A percentile compares a stretch with the other conserved stretches of the same genome.
These are phyloP conservation scores for Adela reaumurella DNA, from an alignment of 2,888 invertebrate species.

Conservation along the genomic window DNA sequence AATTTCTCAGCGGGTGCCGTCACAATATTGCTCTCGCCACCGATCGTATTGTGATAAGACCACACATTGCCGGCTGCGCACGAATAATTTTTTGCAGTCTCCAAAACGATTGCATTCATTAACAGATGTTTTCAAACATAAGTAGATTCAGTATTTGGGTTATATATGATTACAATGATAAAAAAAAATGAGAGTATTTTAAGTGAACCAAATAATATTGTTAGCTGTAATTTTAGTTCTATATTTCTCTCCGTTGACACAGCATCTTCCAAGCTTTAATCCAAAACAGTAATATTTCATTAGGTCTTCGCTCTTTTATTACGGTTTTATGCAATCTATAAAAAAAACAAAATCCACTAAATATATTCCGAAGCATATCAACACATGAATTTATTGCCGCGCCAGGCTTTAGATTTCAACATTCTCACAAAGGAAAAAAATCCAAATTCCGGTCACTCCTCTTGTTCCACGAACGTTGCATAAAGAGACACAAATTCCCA, in stretches of 20 bases:
- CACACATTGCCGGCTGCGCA: neutral
- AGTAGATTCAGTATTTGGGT: too few relatives aligned
- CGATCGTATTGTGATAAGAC: neutral
- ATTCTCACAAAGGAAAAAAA: neutral
- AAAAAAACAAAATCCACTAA: too few relatives aligned
- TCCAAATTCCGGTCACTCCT: conserved; percentile 44
- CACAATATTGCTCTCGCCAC: conserved; percentile 39
- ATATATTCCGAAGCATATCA: neutral
- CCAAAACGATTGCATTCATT: neutral
- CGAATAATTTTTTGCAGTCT: neutral
- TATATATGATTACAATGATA: too few relatives aligned
- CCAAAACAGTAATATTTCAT: too few relatives aligned
- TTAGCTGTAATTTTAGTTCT: too few relatives aligned
- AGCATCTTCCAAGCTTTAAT: too few relatives aligned
- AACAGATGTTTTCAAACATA: too few relatives aligned
- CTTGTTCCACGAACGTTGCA: conserved; percentile 39
- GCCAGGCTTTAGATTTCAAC: neutral
- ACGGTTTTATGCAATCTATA: too few relatives aligned
- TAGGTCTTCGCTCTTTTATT: too few relatives aligned
- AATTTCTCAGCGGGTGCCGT: conserved; percentile 44
- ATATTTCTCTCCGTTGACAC: too few relatives aligned
- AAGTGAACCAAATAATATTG: too few relatives aligned
- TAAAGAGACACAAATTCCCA: conserved; percentile 23
- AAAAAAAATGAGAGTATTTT: too few relatives aligned
- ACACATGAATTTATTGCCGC: neutral